Evolutionary conservation across 2,797 vertebrate genomes (phyloP).

Genomic region (Orientallactaga sibirica): DNA sequence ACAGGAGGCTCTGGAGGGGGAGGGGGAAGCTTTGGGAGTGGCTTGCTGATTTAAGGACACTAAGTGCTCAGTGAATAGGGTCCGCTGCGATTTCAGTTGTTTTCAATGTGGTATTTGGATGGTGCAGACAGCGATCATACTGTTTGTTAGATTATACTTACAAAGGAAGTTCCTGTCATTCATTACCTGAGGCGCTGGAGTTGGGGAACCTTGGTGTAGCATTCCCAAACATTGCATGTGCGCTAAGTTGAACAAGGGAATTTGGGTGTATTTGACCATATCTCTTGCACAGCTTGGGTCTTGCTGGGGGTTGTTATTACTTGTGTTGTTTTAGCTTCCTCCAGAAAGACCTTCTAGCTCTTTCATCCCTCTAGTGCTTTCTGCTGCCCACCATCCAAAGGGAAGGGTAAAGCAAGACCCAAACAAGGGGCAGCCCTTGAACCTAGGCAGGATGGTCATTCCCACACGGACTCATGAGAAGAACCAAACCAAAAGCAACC

Average conservation of each 20-base stretch:
- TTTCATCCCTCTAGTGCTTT: fast-evolving
- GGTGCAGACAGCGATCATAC: too few relatives aligned
- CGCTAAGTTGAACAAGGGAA: background rate
- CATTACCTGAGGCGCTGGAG: background rate
- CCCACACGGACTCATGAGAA: too few relatives aligned
- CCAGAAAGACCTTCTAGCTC: background rate
- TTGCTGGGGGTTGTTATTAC: background rate
- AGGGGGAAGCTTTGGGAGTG: fast-evolving
- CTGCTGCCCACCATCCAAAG: background rate
- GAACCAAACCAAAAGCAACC: too few relatives aligned
- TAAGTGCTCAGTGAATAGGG: background rate
- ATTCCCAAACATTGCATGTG: fast-evolving
- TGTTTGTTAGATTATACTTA: background rate
- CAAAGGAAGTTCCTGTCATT: background rate
- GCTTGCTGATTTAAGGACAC: background rate
- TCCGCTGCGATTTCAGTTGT: background rate
- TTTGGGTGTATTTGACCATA: too few relatives aligned
- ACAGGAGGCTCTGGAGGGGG: background rate
- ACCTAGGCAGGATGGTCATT: background rate
- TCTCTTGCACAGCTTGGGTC: background rate
- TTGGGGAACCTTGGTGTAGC: fast-evolving
- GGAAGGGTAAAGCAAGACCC: background rate
- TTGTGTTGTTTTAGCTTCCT: background rate
- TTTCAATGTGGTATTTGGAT: background rate
- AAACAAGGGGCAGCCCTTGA: background rate